Evolutionary conservation across 2,113 vertebrate genomes (phyloP).

Genomic region (Martes martes): DNA sequence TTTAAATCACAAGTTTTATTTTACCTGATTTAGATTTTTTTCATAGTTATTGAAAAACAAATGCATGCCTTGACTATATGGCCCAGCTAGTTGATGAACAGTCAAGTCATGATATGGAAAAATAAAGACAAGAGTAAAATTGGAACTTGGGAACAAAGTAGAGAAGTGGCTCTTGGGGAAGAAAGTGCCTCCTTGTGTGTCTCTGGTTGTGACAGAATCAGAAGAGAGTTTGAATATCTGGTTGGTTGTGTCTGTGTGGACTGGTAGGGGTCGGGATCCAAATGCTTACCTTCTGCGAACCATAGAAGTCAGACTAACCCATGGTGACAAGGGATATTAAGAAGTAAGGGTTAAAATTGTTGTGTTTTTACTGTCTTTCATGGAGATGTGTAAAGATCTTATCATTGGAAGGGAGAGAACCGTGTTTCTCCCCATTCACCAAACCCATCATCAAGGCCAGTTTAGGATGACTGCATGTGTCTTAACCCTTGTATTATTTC

Average conservation of each 20-base stretch:
- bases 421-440: background rate
- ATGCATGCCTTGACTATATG: background rate
- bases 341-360: background rate
- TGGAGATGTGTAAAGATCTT: too few relatives aligned
- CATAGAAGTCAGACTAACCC: background rate
- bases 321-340: too few relatives aligned
- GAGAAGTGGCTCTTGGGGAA: background rate
- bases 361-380: background rate
- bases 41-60: background rate
- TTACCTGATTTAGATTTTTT: background rate
- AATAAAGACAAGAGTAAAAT: background rate
- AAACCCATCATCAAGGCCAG: background rate
- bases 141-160: rapidly evolving
- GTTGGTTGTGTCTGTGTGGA: background rate
- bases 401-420: too few relatives aligned
- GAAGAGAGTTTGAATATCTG: background rate
- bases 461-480: background rate
- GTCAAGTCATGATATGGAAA: background rate
- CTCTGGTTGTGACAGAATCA: background rate
- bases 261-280: too few relatives aligned
- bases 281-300: background rate
- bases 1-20: constrained; percentile 13
- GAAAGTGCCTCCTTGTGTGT: rapidly evolving
- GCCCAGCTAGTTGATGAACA: background rate
- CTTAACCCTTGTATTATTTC: background rate